Conservation (phyloP, 2,113 vertebrate genomes). For the Cheirogaleus medius region DNA sequence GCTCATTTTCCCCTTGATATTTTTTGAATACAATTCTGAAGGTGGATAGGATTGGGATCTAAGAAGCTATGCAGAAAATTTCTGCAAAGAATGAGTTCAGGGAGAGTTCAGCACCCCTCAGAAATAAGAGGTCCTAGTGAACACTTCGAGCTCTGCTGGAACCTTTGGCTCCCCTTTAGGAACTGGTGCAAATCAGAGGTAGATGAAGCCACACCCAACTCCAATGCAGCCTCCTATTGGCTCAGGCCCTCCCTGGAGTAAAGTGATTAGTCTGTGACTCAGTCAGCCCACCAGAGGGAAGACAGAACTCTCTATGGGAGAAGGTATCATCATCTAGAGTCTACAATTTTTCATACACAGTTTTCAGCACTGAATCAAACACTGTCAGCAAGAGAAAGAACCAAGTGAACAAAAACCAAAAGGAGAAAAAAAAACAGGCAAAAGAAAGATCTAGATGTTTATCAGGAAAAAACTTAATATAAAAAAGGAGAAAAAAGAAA, state of each 20-base stretch:
- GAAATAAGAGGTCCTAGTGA: background rate
- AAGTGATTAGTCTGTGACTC: background rate
- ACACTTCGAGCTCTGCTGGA: background rate
- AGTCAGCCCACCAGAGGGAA: background rate
- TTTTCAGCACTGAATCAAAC: constrained; percentile 4
- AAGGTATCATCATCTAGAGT: background rate
- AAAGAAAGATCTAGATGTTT: background rate
- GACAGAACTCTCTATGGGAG: background rate
- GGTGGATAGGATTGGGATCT: background rate
- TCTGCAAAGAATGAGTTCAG: background rate
- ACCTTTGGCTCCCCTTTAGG: background rate
- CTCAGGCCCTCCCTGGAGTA: background rate
- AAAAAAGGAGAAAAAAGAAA: background rate
- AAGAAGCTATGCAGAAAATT: background rate
- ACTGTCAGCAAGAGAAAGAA: background rate
- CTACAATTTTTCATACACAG: background rate
- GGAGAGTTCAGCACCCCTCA: background rate
- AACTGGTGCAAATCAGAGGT: background rate
- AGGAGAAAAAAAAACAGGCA: background rate
- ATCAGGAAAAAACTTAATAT: background rate
- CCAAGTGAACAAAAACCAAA: background rate
- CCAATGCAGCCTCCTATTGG: background rate
- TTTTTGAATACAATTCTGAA: background rate
- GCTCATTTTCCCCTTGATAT: background rate
- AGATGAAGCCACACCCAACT: background rate